Base-by-base conservation (phyloP, 2,888 invertebrate genomes). In the Laothoe populi region DNA sequence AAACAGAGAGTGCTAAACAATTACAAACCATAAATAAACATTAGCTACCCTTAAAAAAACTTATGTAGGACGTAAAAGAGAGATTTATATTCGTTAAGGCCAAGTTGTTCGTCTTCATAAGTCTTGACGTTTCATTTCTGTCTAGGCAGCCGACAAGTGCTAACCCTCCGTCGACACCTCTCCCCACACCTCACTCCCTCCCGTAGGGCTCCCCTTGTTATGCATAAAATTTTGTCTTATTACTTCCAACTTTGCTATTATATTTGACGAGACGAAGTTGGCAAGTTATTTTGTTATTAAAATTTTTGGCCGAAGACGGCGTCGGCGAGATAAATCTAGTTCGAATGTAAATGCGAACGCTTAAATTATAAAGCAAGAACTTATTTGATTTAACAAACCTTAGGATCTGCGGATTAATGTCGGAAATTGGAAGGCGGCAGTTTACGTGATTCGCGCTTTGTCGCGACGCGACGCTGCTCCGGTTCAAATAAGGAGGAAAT, bases 151-250 rank as follows among this genome's bases (percentile, higher is more conserved):
- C 83, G 90, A 89, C 89, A 89, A 90, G 87, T 87, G 88, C 86
- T 86, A 84, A 79, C 85, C 83, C 84, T 77, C 83, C 83, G 71
- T 68, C 63, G 68, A 31, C 53, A 31, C 53, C 53, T 35, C 10
- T 71, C 71, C 19, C 31, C 19, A 72, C 66, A 70, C 68, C 70
- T 69, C 67, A 66, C 67, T 76, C 70, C 75, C 72, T 75, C 74
- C 78, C 78, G 70, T 76, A 83, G 80, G 78, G 81, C 82, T 83
- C 89, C 88, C 90, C 88, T 89, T 89, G 88, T 90, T 91, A 90
- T 90, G 92, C 92, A 92, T 92, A 90, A 90, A 91, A 91, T 92
- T 90, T 90, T 89, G 90, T 90, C 91, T 91, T 92, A 92, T 92
- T 91, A 91, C 90, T 90, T 88, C 85, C 84, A 90, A 92, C 90